Evolutionary conservation across 2,888 invertebrate genomes (phyloP).

Genomic region (Lithosia quadra): DNA sequence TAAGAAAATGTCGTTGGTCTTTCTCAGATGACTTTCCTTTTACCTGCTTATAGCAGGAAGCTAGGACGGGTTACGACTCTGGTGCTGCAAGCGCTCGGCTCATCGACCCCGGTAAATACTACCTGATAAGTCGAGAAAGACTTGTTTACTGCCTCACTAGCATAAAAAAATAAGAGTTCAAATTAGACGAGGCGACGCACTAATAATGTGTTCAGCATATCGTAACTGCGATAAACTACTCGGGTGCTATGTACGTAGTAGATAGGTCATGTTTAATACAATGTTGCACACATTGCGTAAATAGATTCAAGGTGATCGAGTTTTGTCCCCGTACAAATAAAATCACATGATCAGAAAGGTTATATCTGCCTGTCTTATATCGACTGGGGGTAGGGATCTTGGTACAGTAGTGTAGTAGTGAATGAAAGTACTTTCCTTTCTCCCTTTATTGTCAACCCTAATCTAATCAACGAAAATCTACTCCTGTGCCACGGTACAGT

Average conservation of each 20-base stretch:
- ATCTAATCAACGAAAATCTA: neutral
- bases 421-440: neutral
- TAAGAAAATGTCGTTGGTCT: neutral
- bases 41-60: too few species aligned
- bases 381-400: neutral
- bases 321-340: neutral
- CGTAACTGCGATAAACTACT: neutral
- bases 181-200: neutral
- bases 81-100: too few species aligned
- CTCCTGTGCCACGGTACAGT: too few species aligned
- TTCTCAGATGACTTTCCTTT: neutral
- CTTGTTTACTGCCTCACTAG: neutral
- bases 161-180: neutral
- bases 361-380: neutral
- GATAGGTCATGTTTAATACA: slow-evolving; percentile 4
- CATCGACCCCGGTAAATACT: neutral
- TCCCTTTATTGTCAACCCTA: neutral
- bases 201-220: neutral
- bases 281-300: neutral
- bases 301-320: neutral
- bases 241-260: neutral
- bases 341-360: neutral
- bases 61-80: neutral
- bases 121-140: neutral
- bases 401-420: neutral